Evolutionary conservation across 2,888 invertebrate species (phyloP).

Genomic region (Meliscaeva auricollis): DNA sequence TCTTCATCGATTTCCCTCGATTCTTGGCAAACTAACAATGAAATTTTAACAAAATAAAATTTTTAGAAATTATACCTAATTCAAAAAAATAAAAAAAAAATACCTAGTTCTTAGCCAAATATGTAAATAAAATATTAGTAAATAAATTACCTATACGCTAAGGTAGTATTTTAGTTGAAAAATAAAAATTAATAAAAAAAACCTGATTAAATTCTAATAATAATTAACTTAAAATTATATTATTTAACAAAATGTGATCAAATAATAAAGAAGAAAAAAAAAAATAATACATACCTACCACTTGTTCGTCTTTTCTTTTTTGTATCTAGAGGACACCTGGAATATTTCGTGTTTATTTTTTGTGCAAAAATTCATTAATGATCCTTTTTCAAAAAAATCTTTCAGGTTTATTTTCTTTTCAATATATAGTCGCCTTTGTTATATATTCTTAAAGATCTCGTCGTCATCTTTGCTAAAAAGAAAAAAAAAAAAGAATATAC

Average conservation of each 20-base stretch:
- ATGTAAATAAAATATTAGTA: slow-evolving; percentile 60
- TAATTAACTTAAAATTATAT: slow-evolving; percentile 27
- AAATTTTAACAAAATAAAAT: slow-evolving; percentile 29
- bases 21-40: slow-evolving; percentile 21
- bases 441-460: slow-evolving; percentile 10
- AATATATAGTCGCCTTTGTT: slow-evolving; percentile 9
- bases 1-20: slow-evolving; percentile 1
- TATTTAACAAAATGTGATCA: slow-evolving; percentile 62
- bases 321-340: slow-evolving; percentile 21
- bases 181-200: slow-evolving; percentile 22
- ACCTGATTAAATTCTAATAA: slow-evolving; percentile 54
- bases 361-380: slow-evolving; percentile 13
- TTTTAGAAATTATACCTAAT: slow-evolving; percentile 19
- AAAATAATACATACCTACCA: slow-evolving; percentile 6
- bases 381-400: neutral
- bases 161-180: slow-evolving; percentile 65
- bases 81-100: slow-evolving; percentile 8
- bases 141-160: slow-evolving; percentile 16
- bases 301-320: slow-evolving; percentile 10
- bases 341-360: too few relatives aligned
- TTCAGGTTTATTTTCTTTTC: neutral
- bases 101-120: slow-evolving; percentile 59
- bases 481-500: neutral
- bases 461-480: slow-evolving; percentile 1
- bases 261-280: slow-evolving; percentile 48